Percentiles rank a stretch among this genome's conserved stretches.
These are phyloP conservation scores for Plagodis dolabraria DNA, from an alignment of 2,888 invertebrate genomes.

Conservation along the genomic window DNA sequence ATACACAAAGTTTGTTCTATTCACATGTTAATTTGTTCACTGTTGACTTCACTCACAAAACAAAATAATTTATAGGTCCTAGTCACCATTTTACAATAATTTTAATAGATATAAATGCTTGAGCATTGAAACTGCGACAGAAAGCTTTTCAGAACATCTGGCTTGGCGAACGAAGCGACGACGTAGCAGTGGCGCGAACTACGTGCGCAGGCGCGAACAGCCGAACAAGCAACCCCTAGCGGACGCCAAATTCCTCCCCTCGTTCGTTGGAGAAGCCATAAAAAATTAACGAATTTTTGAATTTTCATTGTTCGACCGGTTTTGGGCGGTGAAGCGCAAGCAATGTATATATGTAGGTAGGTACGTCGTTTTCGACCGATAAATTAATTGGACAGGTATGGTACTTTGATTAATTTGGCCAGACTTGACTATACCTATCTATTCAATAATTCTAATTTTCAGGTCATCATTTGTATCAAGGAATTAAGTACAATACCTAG, in stretches of 20 bases:
- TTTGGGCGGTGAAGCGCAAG: constrained; percentile 45
- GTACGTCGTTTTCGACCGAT: constrained; percentile 11
- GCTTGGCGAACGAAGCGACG: constrained; percentile 59
- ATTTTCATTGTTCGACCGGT: constrained; percentile 77
- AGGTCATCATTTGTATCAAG: no score
- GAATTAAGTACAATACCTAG: no score
- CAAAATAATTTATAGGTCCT: constrained; percentile 68
- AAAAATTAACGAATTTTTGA: constrained; percentile 83
- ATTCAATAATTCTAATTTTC: no score
- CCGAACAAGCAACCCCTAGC: constrained; percentile 78
- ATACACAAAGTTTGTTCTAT: constrained; percentile 65
- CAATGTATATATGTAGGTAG: background rate
- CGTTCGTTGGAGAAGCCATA: constrained; percentile 71
- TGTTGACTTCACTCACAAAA: constrained; percentile 68
- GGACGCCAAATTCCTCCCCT: constrained; percentile 79
- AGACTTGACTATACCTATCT: no score
- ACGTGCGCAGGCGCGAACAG: constrained; percentile 82
- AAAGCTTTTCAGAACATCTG: constrained; percentile 85
- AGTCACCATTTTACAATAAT: constrained; percentile 76
- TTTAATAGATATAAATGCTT: constrained; percentile 68
- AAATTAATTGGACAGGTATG: no score
- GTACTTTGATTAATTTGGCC: no score
- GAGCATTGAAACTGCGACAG: constrained; percentile 77
- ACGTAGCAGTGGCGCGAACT: constrained; percentile 85
- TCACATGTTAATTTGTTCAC: constrained; percentile 75